A percentile compares a stretch with the other conserved stretches of the same genome.
Conservation (phyloP, 2,888 invertebrate genomes). For the Callyntrura sp. region DNA sequence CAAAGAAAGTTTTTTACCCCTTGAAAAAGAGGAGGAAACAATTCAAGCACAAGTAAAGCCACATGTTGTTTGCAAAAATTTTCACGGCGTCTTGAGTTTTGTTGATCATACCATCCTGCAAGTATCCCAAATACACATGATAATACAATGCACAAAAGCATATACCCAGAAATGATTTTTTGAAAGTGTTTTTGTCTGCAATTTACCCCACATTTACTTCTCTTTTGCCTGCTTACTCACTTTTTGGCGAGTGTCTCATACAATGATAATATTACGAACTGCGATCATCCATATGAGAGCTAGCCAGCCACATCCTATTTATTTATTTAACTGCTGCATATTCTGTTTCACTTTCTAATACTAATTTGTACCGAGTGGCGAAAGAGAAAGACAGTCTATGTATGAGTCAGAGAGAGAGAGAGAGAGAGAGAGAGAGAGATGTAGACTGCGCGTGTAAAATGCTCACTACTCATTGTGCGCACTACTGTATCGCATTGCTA, state of each 20-base stretch:
- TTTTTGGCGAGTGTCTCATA: neutral
- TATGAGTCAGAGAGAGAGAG: conserved; percentile 1
- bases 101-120: no score
- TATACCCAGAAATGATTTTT: neutral
- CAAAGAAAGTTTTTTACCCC: no score
- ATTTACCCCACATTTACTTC: neutral
- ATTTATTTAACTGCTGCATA: conserved; percentile 38
- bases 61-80: no score
- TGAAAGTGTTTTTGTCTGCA: neutral
- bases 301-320: conserved; percentile 40
- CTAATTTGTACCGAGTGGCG: conserved; percentile 8
- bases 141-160: neutral
- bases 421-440: neutral
- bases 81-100: no score
- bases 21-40: no score
- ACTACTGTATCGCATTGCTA: no score
- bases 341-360: conserved; percentile 54
- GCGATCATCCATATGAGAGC: neutral
- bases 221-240: neutral
- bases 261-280: no score
- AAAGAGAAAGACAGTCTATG: neutral
- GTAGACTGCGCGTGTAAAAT: neutral
- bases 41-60: no score
- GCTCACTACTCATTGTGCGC: neutral
- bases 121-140: no score